Evolutionary conservation across 1,140 invertebrate genomes (phyloP), one percentile per base, ranked within the genome.

Genomic region (Dendrolimus punctatus): DNA sequence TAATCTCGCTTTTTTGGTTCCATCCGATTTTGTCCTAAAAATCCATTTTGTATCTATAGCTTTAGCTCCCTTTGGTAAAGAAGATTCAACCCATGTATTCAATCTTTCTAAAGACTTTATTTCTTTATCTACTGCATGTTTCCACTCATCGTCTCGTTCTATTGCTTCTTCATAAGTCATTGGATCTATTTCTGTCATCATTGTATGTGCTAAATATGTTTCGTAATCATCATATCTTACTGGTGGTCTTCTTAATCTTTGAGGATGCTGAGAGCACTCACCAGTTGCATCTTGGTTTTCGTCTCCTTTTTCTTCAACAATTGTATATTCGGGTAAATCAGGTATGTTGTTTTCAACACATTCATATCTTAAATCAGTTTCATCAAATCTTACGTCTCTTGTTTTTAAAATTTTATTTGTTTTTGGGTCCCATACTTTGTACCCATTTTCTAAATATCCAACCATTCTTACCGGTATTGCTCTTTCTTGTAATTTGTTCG

Each of bases 11-110:
- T 64, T 64, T 39, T 61, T 67, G 37, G 10, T 53, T 38, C 53
- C 53, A 51, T 61, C 44, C 7, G 53, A 7, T 40, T 67, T 67
- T 36, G 39, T 55, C 43, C 49, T 67, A 55, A 67, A 64, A 8
- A 66, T 44, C 64, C 64, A 66, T 52, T 63, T 63, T n/a, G 55
- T 59, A 10, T 60, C 58, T 53, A 63, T 58, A 10, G 55, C 46
- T 40, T 66, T 60, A 7, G 51, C 46, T n/a, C 23, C 47, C 36
- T 51, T 23, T 38, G 57, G 58, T 57, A 58, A 55, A 3, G 36
- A 38, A 45, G 36, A 4, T 23, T 39, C 51, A 41, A 39, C 41
- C 57, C 63, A 62, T n/a, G 58, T 65, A 6, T 55, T 41, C 23
- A 57, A 48, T 49, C 59, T 49, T 8, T 49, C 23, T 9, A 49